Evolutionary conservation across 2,797 vertebrate species (phyloP).

Genomic region (Phoxinus dragarum): DNA sequence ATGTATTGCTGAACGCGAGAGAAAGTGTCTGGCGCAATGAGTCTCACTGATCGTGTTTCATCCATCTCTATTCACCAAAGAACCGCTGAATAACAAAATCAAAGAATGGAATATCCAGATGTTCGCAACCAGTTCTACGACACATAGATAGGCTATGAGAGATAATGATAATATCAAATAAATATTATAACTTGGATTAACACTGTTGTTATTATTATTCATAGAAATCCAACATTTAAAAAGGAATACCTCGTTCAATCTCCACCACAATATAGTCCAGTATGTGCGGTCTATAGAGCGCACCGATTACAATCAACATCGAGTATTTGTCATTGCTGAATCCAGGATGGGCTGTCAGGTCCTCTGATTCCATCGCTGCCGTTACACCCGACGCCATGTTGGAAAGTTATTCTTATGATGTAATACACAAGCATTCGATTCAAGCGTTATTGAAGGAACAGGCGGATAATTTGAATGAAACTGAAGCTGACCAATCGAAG

Average conservation of each 20-base stretch:
- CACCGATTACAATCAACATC: conserved; percentile 82
- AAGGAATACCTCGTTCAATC: conserved; percentile 80
- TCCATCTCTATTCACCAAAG: background rate
- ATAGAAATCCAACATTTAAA: background rate
- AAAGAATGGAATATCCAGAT: background rate
- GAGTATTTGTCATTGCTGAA: conserved; percentile 75
- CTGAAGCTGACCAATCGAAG: conserved; percentile 34
- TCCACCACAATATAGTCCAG: conserved; percentile 77
- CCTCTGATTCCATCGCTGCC: conserved; percentile 75
- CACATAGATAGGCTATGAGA: background rate
- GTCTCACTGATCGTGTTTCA: background rate
- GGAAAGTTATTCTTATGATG: conserved; percentile 75
- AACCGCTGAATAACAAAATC: background rate
- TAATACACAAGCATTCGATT: conserved; percentile 63
- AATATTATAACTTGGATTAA: background rate
- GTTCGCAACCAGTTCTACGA: background rate
- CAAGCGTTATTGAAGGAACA: conserved; percentile 42
- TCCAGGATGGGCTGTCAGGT: conserved; percentile 64
- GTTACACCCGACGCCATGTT: conserved; percentile 80
- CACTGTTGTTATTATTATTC: background rate
- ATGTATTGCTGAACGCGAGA: background rate
- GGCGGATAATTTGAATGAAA: conserved; percentile 30
- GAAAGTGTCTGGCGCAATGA: background rate
- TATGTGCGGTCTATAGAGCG: conserved; percentile 73
- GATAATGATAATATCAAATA: background rate